Evolutionary conservation across 2,888 invertebrate species (phyloP).

Genomic region (Furcula furcula): DNA sequence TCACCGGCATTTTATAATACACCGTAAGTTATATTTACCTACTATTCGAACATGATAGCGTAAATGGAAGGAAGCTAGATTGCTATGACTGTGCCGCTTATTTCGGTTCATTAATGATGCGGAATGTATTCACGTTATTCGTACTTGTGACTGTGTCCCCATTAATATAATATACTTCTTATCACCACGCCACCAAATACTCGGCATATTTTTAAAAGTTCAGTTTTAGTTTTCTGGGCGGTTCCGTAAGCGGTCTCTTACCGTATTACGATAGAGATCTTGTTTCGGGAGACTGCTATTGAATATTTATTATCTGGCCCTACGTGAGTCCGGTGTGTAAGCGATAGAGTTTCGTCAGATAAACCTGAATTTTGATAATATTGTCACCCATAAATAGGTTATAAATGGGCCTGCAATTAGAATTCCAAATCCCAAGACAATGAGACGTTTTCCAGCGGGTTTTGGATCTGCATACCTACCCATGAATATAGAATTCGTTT

Average conservation of each 20-base stretch:
- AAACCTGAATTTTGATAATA: constrained; percentile 2
- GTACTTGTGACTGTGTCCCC: background rate
- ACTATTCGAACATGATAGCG: constrained; percentile 25
- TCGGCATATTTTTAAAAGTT: background rate
- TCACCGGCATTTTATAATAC: constrained; percentile 17
- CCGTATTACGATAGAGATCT: constrained; percentile 7
- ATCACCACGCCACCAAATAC: background rate
- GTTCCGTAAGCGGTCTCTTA: constrained; percentile 19
- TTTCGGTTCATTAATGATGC: constrained; percentile 49
- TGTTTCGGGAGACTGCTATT: background rate
- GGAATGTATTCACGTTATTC: constrained; percentile 6
- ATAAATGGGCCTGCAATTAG: too few species aligned
- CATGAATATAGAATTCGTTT: too few species aligned
- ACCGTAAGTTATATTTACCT: constrained; percentile 37
- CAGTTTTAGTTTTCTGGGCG: constrained; percentile 18
- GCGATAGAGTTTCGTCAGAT: background rate
- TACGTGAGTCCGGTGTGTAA: constrained; percentile 6
- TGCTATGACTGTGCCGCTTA: constrained; percentile 60
- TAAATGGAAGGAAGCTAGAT: constrained; percentile 18
- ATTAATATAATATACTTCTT: background rate
- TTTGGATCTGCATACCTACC: too few species aligned
- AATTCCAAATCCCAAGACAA: too few species aligned
- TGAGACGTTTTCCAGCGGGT: too few species aligned
- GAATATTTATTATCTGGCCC: constrained; percentile 8
- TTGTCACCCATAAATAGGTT: constrained; percentile 9